Base-by-base conservation (phyloP, 2,797 vertebrate genomes). In the Pachyuromys duprasi region DNA sequence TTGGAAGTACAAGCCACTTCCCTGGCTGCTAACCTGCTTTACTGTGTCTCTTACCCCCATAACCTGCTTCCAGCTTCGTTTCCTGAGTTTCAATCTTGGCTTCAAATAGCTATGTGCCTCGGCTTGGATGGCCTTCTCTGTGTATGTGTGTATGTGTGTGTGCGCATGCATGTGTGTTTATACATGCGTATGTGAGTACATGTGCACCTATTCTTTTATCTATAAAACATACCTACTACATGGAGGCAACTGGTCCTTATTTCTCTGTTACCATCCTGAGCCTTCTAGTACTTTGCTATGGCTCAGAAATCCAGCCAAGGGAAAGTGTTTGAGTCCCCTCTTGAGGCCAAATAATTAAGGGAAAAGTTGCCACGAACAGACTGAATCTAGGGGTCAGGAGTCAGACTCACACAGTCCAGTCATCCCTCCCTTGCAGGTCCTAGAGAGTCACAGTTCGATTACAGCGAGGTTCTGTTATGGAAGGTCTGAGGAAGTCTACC, bases 161-260 rank as follows among this genome's bases (percentile, higher is more conserved):
- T 79, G 75, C 20, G 3, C 20, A 4, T 36, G n/a, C 4, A 49
- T 31, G 67, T 69, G 67, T 69, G 28, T 8, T 14, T 78, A 45
- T 22, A 2, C 22, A 5, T 42, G 39, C 2, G n/a, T n/a, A 8
- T 39, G 8, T 2, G 8, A 2, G 0, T 39, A 24, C n/a, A 8
- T 8, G 18, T 72, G 70, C 36, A 42, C 9, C 57, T 65, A 33
- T 65, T 57, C 82, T 36, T 74, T 92, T 67, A 49, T 62, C 78
- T 42, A 8, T 60, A 89, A 76, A 90, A 57, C 15, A 11, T 45
- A 57, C 2, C 36, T 84, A 1, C 33, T 3, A 14, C 24, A 17
- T 1, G 31, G 12, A 9, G 36, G 65, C 60, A 14, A 45, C 53
- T 84, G 22, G 63, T n/a, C 33, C 3, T 49, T 53, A 31, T 63